Base-by-base conservation (phyloP, 2,113 vertebrate genomes). In the Passer montanus region DNA sequence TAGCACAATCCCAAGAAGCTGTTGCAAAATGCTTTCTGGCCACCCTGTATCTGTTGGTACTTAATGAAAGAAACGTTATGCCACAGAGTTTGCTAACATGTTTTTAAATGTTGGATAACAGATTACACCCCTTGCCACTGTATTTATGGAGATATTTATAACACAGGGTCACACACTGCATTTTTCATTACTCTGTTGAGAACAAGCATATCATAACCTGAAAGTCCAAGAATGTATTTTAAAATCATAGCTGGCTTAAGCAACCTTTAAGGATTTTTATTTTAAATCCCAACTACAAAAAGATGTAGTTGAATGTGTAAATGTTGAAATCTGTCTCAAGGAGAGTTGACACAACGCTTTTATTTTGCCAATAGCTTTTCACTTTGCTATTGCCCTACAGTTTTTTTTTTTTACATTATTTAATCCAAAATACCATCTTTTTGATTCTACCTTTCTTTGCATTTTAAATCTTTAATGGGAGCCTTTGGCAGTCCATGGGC, bases 401-500 rank as follows among this genome's bases (percentile, higher is more conserved):
- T 98, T 98, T 98, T 99, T 56, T 46, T 41, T 99, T 77, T 99
- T 98, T 99, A 98, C 98, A 99, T 99, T 99, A 99, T 99, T 99
- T 98, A 99, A 99, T 99, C 98, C 99, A 98, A 99, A 99, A 98
- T 98, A 98, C 98, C 97, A 98, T 99, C 98, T 98, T 99, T 99
- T 98, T 98, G 98, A 98, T 98, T 98, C 97, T 97, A 98, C 98
- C 98, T 98, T 98, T 98, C 98, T 99, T 98, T 98, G 98, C 98
- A 98, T 99, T 98, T 98, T 99, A 98, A 99, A 99, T 99, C 98
- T 99, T 99, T 99, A 99, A 99, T 99, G 98, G 97, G 94, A 98
- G 98, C 99, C 99, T 96, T 98, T 98, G 99, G 99, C 98, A 96
- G 98, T 98, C 98, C 96, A 97, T 98, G 98, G 98, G 98, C 98